Evolutionary conservation across 2,797 vertebrate genomes (phyloP).

Genomic region (Leptoclinus maculatus): DNA sequence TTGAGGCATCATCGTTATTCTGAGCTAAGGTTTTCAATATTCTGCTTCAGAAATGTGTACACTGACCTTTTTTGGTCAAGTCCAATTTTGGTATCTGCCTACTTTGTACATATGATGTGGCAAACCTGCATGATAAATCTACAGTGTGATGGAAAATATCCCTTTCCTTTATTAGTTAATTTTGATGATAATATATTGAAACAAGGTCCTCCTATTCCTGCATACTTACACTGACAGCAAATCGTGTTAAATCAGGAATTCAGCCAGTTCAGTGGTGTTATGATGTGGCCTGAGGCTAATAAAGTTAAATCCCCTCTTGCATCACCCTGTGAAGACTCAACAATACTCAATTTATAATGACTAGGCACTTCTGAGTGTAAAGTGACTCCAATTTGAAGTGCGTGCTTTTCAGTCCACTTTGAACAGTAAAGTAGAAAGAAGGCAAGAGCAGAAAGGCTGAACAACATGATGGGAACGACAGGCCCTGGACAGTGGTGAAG

Average conservation of each 20-base stretch:
- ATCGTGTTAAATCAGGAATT: conserved; percentile 46
- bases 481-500: conserved; percentile 62
- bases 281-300: conserved; percentile 2
- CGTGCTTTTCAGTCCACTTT: conserved; percentile 40
- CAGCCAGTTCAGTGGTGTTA: conserved; percentile 15
- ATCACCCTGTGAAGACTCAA: conserved; percentile 28
- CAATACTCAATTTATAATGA: conserved; percentile 24
- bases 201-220: neutral
- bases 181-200: conserved; percentile 18
- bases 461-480: conserved; percentile 57
- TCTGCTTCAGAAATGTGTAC: neutral
- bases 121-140: neutral
- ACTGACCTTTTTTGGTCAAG: neutral
- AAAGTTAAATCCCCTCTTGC: conserved; percentile 14
- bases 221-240: conserved; percentile 39
- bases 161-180: neutral
- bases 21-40: neutral
- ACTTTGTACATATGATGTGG: neutral
- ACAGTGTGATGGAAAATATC: neutral
- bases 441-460: conserved; percentile 36
- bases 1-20: neutral
- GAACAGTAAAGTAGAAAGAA: conserved; percentile 49
- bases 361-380: conserved; percentile 20
- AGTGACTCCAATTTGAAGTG: conserved; percentile 30
- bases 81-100: neutral